Evolutionary conservation across 2,113 vertebrate species (phyloP), one percentile per base, ranked within the genome.

Genomic region (Sterna hirundo): DNA sequence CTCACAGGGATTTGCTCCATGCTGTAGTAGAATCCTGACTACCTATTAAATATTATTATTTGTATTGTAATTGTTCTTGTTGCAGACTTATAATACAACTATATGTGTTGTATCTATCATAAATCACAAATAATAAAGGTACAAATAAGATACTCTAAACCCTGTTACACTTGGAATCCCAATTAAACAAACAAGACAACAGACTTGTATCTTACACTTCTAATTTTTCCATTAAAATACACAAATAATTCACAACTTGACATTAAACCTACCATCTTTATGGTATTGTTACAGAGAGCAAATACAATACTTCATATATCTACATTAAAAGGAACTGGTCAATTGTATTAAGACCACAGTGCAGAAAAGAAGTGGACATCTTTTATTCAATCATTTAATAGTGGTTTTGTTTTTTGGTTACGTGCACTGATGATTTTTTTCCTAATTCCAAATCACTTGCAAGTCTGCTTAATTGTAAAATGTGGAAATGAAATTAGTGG

Each of bases 1-100:
- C 87, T 98, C 95, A 86, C 71, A 94, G 47, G 98, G 97, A 72
- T 98, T 97, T 27, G 99, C 98, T 90, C 99, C 99, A 94, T 97
- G 94, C 79, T 98, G 94, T 36, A 99, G 98, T 20, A 99, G 98
- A 97, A 98, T 95, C 71, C 93, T 96, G 83, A 26, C 98, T 75
- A 98, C 98, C 99, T 99, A 87, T 36, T 93, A 96, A 2, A 19
- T 17, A 96, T 68, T 68, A 69, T 40, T 86, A 84, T 79, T 60
- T 65, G 64, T 58, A 86, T 10, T 11, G 84, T 57, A 38, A 5
- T 77, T 70, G 64, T 83, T 82, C 27, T 46, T 91, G 14, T 46
- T 71, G 36, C 26, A 46, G 23, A 83, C 16, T 68, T 51, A 21
- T 0, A 49, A 36, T 11, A 72, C 11, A 60, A 89, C n/a, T 46